Evolutionary conservation across 2,888 invertebrate genomes (phyloP), one percentile per base, ranked within the genome.

Genomic region (Drosophila nr. perissopoda): DNA sequence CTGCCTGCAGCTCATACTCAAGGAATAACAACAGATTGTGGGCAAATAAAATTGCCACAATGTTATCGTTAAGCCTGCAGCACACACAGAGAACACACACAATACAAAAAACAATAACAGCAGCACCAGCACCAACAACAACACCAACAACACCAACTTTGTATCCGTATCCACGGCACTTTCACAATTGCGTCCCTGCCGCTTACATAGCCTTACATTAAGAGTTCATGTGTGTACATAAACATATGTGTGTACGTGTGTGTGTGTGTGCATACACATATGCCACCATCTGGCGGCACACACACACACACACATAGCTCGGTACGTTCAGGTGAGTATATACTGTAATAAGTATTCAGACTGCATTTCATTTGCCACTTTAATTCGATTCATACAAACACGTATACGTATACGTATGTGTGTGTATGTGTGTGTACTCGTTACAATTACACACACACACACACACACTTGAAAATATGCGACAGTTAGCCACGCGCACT

Each of bases 11-110:
- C 48, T 56, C 46, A 34, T 40, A 61, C 76, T 69, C 70, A 60
- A 73, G 70, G 73, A 78, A 80, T 71, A 88, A 88, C 79, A 88
- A 83, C 83, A 84, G 86, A 79, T 82, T 82, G 80, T 80, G 76
- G 79, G 84, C 72, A 84, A 82, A 82, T 84, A 88, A 87, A 88
- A 84, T 85, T 86, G 86, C 86, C 83, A 87, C 83, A 84, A 87
- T 86, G 83, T 81, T 88, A 82, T 82, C 85, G 85, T 78, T 75
- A 77, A 79, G 83, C 81, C 85, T 75, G 83, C 73, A 83, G 83
- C 80, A 83, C 83, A 81, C 79, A 79, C 75, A 81, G 81, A 65
- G 76, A 83, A 42, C 21, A 21, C 42, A 42, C 42, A 38, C n/a
- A 38, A n/a, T n/a, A 38, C 38, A 11, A 42, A 42, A 42, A 42